These are phyloP conservation scores for Panzeria rudis DNA, from an alignment of 2,888 invertebrate species.

Conservation along the genomic window DNA sequence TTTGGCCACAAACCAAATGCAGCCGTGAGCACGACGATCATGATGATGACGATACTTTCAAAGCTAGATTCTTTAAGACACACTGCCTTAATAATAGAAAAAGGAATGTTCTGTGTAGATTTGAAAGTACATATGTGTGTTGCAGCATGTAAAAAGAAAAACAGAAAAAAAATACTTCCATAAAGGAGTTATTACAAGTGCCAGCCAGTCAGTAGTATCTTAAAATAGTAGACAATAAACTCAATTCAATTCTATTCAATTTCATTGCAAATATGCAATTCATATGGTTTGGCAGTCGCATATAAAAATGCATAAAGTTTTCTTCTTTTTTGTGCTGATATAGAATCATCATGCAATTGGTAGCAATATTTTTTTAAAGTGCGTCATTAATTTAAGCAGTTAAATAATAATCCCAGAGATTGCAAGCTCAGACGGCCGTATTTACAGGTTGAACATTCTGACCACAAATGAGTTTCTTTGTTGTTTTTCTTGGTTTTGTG, in stretches of 20 bases:
- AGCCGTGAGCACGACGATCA: constrained; percentile 4
- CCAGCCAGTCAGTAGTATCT: background rate
- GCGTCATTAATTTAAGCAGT: constrained; percentile 61
- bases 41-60: constrained; percentile 14
- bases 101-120: background rate
- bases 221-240: constrained; percentile 56
- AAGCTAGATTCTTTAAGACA: constrained; percentile 2
- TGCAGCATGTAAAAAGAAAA: background rate
- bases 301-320: constrained; percentile 14
- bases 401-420: constrained; percentile 9
- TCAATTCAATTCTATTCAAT: constrained; percentile 50
- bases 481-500: background rate
- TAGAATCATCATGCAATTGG: constrained; percentile 30
- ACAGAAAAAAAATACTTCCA: constrained; percentile 10
- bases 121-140: constrained; percentile 2
- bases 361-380: constrained; percentile 51
- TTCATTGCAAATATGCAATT: constrained; percentile 27
- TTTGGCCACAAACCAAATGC: constrained; percentile 31
- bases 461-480: constrained; percentile 2
- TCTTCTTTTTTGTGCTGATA: background rate
- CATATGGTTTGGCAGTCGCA: constrained; percentile 31
- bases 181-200: constrained; percentile 35
- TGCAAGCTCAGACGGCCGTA: background rate
- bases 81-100: constrained; percentile 41
- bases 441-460: constrained; percentile 18